Evolutionary conservation across 2,113 vertebrate genomes (phyloP).

Genomic region (Thinocorus orbignyianus): DNA sequence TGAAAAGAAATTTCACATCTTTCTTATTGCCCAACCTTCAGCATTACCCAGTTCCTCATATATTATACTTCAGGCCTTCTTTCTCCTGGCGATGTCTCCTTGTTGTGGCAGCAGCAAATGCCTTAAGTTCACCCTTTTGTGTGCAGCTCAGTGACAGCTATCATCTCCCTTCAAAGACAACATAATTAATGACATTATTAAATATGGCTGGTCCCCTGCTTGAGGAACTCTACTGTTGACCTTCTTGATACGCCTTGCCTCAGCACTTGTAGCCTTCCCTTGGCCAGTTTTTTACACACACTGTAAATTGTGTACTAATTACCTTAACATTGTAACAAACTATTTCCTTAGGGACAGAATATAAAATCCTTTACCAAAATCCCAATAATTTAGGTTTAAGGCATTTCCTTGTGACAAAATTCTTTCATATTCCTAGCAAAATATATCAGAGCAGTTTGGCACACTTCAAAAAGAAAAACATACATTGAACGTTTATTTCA

Average conservation of each 20-base stretch:
- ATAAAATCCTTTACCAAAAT: background rate
- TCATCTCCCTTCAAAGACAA: background rate
- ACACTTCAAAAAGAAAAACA: conserved; percentile 10
- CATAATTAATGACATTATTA: background rate
- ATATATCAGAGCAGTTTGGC: background rate
- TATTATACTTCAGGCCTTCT: background rate
- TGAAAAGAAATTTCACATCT: background rate
- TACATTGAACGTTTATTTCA: background rate
- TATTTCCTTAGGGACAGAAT: background rate
- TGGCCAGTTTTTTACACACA: background rate
- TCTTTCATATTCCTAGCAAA: background rate
- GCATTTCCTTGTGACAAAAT: background rate
- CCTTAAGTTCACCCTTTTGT: background rate
- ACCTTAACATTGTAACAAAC: background rate
- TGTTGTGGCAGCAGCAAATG: background rate
- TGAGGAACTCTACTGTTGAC: background rate
- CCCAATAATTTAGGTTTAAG: background rate
- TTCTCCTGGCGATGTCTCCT: background rate
- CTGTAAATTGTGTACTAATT: background rate
- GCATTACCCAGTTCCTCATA: background rate
- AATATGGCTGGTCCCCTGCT: background rate
- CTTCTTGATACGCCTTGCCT: background rate
- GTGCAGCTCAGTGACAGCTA: background rate
- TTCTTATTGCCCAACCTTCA: background rate
- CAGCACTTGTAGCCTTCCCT: background rate